Evolutionary conservation across 2,113 vertebrate genomes (phyloP), one percentile per base, ranked within the genome.

Genomic region (Eulacestoma nigropectus): DNA sequence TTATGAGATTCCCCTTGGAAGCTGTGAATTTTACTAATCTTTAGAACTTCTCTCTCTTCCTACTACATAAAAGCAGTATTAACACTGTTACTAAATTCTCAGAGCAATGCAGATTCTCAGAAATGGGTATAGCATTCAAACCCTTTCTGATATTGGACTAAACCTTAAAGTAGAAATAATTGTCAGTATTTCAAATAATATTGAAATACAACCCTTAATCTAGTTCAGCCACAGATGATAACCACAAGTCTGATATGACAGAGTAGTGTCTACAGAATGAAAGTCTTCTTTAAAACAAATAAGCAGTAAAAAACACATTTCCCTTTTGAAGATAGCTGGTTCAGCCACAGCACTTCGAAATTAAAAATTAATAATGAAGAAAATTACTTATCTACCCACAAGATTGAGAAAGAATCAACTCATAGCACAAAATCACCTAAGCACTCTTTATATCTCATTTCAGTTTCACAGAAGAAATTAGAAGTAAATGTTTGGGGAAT

Each of bases 311-410:
- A 78, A 65, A 22, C 3, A 17, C 10, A 4, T 56, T 88, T 86
- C 73, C 17, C 13, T 37, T 93, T 60, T 46, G 20, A 87, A 87
- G 26, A 27, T 30, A 90, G 5, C 17, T 80, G 47, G 14, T 50
- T 92, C 59, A 87, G 32, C 20, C n/a, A 57, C 30, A 77, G 7
- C 7, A 47, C 47, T 74, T 87, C 72, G 56, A 39, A 94, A 87
- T 70, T 78, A 94, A 95, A 91, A 81, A 39, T 81, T 91, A 94
- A 91, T 91, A 89, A 87, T 35, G 23, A 47, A 75, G 35, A 87
- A 84, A 84, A 89, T 84, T 42, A 78, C 30, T 77, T 70, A 59
- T 79, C 17, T 44, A 63, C 15, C 11, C 29, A 21, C 8, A 84
- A 81, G 35, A 75, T 29, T 50, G 78, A 86, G 41, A 72, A 86